Evolutionary conservation across 2,113 vertebrate species (phyloP), one percentile per base, ranked within the genome.

Genomic region (Vulpes lagopus): DNA sequence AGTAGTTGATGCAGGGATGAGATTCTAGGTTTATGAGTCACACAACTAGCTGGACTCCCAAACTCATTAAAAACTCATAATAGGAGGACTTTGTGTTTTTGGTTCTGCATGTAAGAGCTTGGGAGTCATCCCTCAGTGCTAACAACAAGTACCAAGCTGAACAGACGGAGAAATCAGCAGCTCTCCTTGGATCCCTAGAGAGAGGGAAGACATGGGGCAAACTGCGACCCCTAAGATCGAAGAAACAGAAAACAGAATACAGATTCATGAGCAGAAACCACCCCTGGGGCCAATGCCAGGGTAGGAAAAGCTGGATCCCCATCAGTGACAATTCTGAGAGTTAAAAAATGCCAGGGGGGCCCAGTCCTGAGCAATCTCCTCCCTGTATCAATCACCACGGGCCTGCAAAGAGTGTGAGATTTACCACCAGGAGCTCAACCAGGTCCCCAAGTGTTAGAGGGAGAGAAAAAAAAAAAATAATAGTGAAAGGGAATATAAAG

Each of bases 1-100:
- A 8, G 38, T 53, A 25, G 35, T 19, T 69, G 74, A 78, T 57
- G 53, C 57, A 78, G 16, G 53, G 43, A 59, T 96, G 76, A 88
- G 84, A 91, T 32, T 76, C 64, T 79, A 81, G 35, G 43, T 51
- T 84, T 80, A 74, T 65, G 53, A 96, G 83, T 89, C n/a, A 92
- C 30, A 60, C 64, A 57, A 43, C 78, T 80, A 93, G 64, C 82
- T 43, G 35, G n/a, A 10, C 89, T 94, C n/a, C 67, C 27, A 67
- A 78, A 22, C 2, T 53, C 53, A 78, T 57, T 91, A 82, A 73
- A 62, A 80, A 62, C 30, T 79, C 57, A 1, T 16, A 78, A 62
- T 27, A 53, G 2, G 53, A 86, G 53, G 62, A 73, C 82, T 87
- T 32, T 67, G 25, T 71, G 14, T 80, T 73, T 92, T 64, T 23